Evolutionary conservation across 1,140 invertebrate species (phyloP).

Genomic region (Tetraneura akinire): DNA sequence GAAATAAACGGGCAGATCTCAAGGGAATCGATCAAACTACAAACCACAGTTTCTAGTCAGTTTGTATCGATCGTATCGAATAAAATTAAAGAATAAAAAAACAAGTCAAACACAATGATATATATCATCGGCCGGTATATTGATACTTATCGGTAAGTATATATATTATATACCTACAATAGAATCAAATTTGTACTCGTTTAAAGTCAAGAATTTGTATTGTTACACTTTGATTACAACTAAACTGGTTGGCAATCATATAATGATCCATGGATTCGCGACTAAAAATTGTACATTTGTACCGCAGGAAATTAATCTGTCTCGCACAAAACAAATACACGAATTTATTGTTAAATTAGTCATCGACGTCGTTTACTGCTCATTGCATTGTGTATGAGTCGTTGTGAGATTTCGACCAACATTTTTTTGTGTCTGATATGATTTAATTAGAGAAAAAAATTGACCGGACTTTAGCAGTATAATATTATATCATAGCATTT

Average conservation of each 20-base stretch:
- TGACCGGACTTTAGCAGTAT: no score
- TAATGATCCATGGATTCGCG: not conserved
- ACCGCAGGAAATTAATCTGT: conserved; percentile 11
- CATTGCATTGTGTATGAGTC: no score
- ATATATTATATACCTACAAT: not conserved
- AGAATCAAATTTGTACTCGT: conserved; percentile 39
- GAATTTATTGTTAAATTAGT: no score
- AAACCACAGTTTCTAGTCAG: not conserved
- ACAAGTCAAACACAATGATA: not conserved
- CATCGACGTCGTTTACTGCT: no score
- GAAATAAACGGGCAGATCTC: conserved; percentile 37
- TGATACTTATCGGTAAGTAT: not conserved
- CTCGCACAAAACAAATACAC: not conserved
- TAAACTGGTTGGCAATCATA: conserved; percentile 31
- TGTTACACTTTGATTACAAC: conserved; percentile 16
- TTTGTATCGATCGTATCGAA: conserved; percentile 38
- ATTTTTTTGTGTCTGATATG: no score
- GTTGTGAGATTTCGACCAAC: no score
- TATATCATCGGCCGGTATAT: not conserved
- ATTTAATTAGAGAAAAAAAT: no score
- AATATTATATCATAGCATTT: no score
- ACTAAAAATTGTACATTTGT: not conserved
- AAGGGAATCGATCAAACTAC: conserved; percentile 28
- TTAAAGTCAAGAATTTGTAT: conserved; percentile 23
- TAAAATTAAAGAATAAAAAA: not conserved